Base-by-base conservation (phyloP, 1,140 invertebrate species). In the Orchestia grillus region DNA sequence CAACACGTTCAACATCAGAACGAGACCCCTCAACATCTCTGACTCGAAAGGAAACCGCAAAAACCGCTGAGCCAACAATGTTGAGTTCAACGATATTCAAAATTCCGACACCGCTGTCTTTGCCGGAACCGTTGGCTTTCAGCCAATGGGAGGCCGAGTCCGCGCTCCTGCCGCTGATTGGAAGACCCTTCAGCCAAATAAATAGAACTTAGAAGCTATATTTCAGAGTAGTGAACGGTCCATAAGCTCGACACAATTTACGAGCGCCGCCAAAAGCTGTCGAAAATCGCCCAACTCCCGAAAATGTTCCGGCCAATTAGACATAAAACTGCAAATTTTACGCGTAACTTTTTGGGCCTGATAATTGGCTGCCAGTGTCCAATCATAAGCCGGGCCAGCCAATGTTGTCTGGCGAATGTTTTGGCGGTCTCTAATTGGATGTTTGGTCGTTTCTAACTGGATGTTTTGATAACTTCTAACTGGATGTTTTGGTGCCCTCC, bases 291-390 rank as follows among this genome's bases (percentile, higher is more conserved):
- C 62, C 62, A 77, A 77, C 62, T 77, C 62, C 28, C 36, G 62
- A 77, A 77, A 77, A 77, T 77, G 62, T 77, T 77, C 62, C 28
- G 28, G 62, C 62, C 62, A 77, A 77, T 77, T 77, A 77, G 62
- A 77, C 62, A 77, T 77, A 77, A 77, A 77, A 77, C 62, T 77
- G 62, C 62, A 77, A 77, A 77, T 77, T 77, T 77, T 77, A 77
- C 62, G 11, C 62, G 62, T 77, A 77, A 77, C 62, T 77, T 77
- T 77, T 28, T 36, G 62, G 62, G 6, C 62, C 62, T 77, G 62
- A 77, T 77, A 77, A 77, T 77, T 77, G 62, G 62, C 62, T 23
- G 62, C 11, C 62, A 77, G 15, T 15, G 62, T 77, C 62, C 62
- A 77, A 77, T 77, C 62, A 53, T 6, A 19, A 53, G 47, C 6